phyloP scores from a whole-genome alignment of 2,113 vertebrate species.

The Neodontobutis hainanensis region DNA sequence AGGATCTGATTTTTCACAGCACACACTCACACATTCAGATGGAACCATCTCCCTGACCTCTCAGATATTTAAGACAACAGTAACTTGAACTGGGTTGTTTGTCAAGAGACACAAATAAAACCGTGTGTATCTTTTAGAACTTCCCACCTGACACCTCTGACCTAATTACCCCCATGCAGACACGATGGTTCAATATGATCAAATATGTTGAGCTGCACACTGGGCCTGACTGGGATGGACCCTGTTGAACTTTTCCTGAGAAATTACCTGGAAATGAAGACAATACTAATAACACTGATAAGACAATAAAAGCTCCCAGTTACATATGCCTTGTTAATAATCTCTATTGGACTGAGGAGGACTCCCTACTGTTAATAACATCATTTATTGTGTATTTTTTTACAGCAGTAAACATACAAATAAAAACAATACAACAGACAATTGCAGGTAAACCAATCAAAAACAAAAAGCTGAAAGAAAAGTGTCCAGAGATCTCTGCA shows the following conservation, averaged over 20 bases:
- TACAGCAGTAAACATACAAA: too few species aligned
- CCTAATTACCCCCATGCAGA: slow-evolving; percentile 2
- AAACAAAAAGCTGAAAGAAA: neutral
- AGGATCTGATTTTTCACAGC: too few species aligned
- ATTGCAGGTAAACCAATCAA: too few species aligned
- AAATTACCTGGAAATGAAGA: too few species aligned
- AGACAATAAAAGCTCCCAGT: too few species aligned
- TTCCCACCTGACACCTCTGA: slow-evolving; percentile 21
- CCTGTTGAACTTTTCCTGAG: neutral
- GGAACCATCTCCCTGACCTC: neutral
- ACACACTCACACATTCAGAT: too few species aligned
- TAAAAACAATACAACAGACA: too few species aligned
- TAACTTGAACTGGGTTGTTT: slow-evolving; percentile 1
- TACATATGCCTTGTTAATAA: neutral
- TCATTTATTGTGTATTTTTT: neutral
- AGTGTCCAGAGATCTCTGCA: neutral
- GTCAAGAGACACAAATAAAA: slow-evolving; percentile 11
- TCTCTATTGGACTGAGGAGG: neutral
- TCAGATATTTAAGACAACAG: neutral
- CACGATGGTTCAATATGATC: slow-evolving; percentile 1
- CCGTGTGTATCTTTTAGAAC: slow-evolving; percentile 1
- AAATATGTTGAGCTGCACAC: neutral
- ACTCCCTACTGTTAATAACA: neutral
- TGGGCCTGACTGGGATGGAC: slow-evolving; percentile 2
- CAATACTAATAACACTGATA: too few species aligned